Evolutionary conservation across 2,888 invertebrate species (phyloP).

Genomic region (Ischnura elegans): DNA sequence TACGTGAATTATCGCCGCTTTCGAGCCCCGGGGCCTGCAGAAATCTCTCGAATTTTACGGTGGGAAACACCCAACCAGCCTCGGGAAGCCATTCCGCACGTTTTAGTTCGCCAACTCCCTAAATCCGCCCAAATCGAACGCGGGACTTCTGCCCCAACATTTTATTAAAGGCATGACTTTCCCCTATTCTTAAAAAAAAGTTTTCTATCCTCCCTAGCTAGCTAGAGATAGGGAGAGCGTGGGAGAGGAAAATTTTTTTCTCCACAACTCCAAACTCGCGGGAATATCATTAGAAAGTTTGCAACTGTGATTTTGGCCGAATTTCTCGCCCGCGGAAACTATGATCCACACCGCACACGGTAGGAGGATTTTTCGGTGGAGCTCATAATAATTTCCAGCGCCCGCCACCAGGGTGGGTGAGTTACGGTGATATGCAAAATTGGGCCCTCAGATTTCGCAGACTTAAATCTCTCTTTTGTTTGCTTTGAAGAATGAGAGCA

Average conservation of each 20-base stretch:
- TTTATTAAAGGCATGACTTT: background rate
- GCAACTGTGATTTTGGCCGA: background rate
- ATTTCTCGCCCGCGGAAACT: background rate
- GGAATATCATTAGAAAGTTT: conserved; percentile 33
- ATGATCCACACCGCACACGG: background rate
- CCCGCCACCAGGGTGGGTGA: background rate
- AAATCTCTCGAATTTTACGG: background rate
- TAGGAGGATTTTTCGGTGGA: background rate
- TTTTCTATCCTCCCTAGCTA: background rate
- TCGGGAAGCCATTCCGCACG: background rate
- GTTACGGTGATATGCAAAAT: background rate
- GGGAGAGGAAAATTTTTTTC: background rate
- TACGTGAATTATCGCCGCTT: background rate
- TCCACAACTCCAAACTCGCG: background rate
- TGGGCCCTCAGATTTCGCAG: background rate
- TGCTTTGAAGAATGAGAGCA: background rate
- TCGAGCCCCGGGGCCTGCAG: background rate
- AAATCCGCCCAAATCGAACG: background rate
- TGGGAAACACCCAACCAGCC: background rate
- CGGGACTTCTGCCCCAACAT: background rate
- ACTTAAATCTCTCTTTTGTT: background rate
- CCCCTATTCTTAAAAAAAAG: background rate
- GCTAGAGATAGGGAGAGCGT: background rate
- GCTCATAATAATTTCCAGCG: background rate
- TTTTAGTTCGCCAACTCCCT: background rate